A percentile compares a stretch with the other conserved stretches of the same genome.
phyloP scores from a whole-genome alignment of 1,140 invertebrate species.

The Subanguina moxae region DNA sequence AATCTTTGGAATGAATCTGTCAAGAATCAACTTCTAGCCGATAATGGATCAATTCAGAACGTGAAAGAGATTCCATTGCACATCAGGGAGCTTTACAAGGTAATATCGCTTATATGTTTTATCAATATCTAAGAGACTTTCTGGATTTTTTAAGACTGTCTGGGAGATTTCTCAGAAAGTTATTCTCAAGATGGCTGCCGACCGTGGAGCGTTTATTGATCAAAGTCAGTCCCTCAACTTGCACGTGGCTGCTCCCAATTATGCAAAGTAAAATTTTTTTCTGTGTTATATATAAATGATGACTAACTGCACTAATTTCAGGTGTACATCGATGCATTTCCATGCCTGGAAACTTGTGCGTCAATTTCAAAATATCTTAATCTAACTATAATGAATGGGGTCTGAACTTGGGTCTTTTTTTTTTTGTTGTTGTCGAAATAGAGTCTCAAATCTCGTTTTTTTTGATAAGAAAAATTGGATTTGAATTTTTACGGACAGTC shows the following conservation, averaged over 20 bases:
- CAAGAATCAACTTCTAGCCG: conserved; percentile 86
- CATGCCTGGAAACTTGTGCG: conserved; percentile 85
- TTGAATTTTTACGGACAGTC: too few species aligned
- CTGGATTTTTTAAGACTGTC: conserved; percentile 68
- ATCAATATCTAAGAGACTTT: too few species aligned
- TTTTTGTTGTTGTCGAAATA: too few species aligned
- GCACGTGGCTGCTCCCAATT: conserved; percentile 87
- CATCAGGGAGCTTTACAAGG: conserved; percentile 82
- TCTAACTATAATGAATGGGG: too few species aligned
- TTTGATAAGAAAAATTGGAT: too few species aligned
- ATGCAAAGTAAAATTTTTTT: too few species aligned
- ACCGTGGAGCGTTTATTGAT: conserved; percentile 94
- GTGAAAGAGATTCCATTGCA: conserved; percentile 82
- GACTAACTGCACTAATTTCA: too few species aligned
- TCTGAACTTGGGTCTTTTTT: too few species aligned
- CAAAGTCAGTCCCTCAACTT: conserved; percentile 96
- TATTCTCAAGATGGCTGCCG: conserved; percentile 93
- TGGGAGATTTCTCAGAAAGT: conserved; percentile 96
- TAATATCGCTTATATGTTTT: too few species aligned
- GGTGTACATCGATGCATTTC: conserved; percentile 95
- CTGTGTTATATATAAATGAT: too few species aligned
- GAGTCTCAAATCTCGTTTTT: too few species aligned
- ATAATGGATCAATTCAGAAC: conserved; percentile 87
- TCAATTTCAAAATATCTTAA: not conserved
- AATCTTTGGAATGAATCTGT: conserved; percentile 92